Percentiles rank a stretch among this genome's conserved stretches.
Conservation (phyloP, 1,140 invertebrate genomes). For the Caenorhabditis inopinata region DNA sequence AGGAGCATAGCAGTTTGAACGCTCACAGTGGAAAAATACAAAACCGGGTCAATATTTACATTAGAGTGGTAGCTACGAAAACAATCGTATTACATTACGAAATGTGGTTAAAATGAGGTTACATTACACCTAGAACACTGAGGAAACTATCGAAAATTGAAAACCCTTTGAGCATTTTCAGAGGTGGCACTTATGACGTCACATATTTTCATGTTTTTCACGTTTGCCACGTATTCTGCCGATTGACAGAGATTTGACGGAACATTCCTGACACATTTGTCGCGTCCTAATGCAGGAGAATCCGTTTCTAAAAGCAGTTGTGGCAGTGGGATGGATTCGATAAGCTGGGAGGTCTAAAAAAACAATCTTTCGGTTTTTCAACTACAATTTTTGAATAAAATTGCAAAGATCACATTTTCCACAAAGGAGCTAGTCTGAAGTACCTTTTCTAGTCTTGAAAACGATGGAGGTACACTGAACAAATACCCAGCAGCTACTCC, state of each 20-base stretch:
- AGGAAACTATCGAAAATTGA: not conserved
- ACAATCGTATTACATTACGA: slow-evolving; percentile 30
- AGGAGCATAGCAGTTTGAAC: no score
- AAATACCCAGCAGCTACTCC: not conserved
- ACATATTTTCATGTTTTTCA: not conserved
- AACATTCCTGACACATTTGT: slow-evolving; percentile 20
- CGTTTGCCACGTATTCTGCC: not conserved
- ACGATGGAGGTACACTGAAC: slow-evolving; percentile 30
- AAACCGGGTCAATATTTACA: not conserved
- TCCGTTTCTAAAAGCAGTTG: slow-evolving; percentile 26
- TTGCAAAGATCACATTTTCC: no score
- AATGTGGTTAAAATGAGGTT: not conserved
- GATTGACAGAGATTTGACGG: not conserved
- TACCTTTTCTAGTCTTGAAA: slow-evolving; percentile 19
- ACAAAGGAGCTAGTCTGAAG: no score
- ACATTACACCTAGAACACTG: no score
- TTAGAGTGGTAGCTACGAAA: not conserved
- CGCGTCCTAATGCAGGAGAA: slow-evolving; percentile 20
- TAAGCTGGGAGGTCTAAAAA: not conserved
- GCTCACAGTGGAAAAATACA: no score
- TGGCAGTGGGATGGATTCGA: not conserved
- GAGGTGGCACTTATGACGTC: not conserved
- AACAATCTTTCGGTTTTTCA: no score
- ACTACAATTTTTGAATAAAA: no score
- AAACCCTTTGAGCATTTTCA: not conserved